Conservation (phyloP, 1,140 invertebrate species). For the Atta texana region DNA sequence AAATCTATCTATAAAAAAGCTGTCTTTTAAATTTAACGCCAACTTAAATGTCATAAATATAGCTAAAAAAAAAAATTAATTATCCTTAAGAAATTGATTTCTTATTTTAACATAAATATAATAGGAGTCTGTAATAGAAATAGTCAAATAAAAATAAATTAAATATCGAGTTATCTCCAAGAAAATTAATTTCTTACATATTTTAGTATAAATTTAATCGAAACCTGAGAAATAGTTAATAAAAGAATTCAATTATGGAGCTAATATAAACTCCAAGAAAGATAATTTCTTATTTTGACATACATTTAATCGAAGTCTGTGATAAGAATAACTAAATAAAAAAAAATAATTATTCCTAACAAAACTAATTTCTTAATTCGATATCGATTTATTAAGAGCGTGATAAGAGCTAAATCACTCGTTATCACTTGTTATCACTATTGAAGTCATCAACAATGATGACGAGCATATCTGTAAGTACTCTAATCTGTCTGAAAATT, state of each 20-base stretch:
- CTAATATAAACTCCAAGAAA: background rate
- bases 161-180: too few species aligned
- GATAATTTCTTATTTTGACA: background rate
- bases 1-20: background rate
- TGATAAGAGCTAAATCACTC: too few species aligned
- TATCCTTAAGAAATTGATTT: too few species aligned
- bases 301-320: background rate
- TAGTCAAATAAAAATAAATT: too few species aligned
- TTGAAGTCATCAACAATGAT: background rate
- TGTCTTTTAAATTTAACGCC: background rate
- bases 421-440: too few species aligned
- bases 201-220: too few species aligned
- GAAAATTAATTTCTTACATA: too few species aligned
- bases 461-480: constrained; percentile 10
- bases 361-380: background rate
- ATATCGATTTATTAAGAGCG: background rate
- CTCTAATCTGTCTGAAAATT: constrained; percentile 31
- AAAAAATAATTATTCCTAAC: background rate
- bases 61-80: background rate
- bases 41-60: background rate
- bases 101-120: too few species aligned
- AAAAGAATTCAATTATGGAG: too few species aligned
- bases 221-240: too few species aligned
- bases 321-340: background rate
- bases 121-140: too few species aligned